Evolutionary conservation across 2,888 invertebrate genomes (phyloP).

Genomic region (Leptura quadrifasciata): DNA sequence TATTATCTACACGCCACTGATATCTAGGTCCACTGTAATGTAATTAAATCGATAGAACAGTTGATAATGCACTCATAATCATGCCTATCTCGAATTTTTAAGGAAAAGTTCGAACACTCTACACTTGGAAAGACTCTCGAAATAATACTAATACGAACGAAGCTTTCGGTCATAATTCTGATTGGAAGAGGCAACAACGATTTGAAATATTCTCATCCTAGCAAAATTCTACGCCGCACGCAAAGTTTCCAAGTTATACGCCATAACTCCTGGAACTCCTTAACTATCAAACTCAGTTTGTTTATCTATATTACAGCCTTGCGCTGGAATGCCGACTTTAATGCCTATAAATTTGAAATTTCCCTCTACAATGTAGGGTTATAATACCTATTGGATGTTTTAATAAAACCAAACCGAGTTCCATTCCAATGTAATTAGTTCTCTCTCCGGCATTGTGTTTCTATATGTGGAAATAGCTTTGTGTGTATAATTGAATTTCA

Average conservation of each 20-base stretch:
- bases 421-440: constrained; percentile 29
- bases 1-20: no score
- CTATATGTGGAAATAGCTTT: constrained; percentile 33
- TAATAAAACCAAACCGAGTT: constrained; percentile 32
- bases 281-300: not conserved
- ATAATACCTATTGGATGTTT: constrained; percentile 31
- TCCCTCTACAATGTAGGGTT: constrained; percentile 14
- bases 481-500: constrained; percentile 49
- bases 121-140: no score
- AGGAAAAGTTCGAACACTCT: no score
- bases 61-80: no score
- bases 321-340: constrained; percentile 20
- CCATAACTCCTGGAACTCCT: not conserved
- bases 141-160: no score
- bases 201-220: no score
- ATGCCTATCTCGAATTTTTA: no score
- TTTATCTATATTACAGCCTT: constrained; percentile 15
- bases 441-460: constrained; percentile 9
- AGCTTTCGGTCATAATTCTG: no score
- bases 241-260: not conserved
- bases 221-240: no score
- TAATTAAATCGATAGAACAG: no score
- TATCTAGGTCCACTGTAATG: no score
- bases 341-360: constrained; percentile 20
- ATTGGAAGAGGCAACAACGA: no score